phyloP scores from a whole-genome alignment of 2,797 vertebrate genomes.

The Allobates femoralis region DNA sequence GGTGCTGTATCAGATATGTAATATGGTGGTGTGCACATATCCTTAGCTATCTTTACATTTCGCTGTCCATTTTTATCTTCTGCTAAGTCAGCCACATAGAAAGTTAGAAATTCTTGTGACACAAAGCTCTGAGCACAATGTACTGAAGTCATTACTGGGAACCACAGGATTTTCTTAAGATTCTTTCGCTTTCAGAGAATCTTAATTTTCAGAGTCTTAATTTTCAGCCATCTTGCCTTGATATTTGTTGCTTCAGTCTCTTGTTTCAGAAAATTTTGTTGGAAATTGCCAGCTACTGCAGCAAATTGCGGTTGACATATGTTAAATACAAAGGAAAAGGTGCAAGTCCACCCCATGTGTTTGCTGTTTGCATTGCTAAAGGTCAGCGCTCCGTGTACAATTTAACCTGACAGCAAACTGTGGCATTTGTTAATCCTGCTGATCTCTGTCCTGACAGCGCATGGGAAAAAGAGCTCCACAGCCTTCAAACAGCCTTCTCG shows the following conservation, averaged over 20 bases:
- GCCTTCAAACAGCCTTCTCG: constrained; percentile 33
- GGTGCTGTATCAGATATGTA: no score
- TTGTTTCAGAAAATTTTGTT: constrained; percentile 26
- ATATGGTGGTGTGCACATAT: no score
- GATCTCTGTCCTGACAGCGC: constrained; percentile 25
- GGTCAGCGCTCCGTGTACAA: constrained; percentile 54
- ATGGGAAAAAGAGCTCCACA: constrained; percentile 42
- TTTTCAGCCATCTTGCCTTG: constrained; percentile 21
- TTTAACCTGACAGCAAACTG: constrained; percentile 58
- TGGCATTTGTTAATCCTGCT: constrained; percentile 60
- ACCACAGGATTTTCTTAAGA: neutral
- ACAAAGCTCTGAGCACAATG: neutral
- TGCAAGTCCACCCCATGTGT: constrained; percentile 31
- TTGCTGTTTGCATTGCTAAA: constrained; percentile 54
- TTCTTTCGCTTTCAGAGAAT: neutral
- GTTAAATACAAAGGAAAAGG: constrained; percentile 36
- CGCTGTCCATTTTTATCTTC: no score
- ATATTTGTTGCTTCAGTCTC: constrained; percentile 15
- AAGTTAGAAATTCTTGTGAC: neutral
- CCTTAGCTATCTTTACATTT: no score
- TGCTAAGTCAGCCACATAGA: neutral
- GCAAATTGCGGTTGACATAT: constrained; percentile 53
- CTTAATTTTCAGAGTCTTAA: neutral
- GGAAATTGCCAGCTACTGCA: neutral
- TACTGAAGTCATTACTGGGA: neutral